A percentile compares a stretch with the other conserved stretches of the same genome.
phyloP scores from a whole-genome alignment of 2,888 invertebrate genomes.

The Rotaria magnacalcarata region DNA sequence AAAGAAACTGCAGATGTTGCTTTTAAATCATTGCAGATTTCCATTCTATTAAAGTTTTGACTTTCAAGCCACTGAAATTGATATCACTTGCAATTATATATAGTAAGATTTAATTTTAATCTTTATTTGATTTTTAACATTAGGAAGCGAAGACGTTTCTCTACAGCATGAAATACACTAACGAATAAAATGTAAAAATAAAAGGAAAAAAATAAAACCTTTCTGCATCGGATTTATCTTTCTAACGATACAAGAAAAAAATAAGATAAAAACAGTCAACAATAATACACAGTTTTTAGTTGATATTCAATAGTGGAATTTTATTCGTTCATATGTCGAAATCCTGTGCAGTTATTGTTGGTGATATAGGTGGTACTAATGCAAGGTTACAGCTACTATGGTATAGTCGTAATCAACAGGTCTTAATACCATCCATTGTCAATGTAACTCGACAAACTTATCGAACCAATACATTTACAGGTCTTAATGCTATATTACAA shows the following conservation, averaged over 20 bases:
- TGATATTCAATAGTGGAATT: not conserved
- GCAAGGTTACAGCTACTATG: not conserved
- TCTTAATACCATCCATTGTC: not conserved
- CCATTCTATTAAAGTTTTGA: too few relatives aligned
- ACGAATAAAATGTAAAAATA: not conserved
- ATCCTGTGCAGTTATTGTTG: not conserved
- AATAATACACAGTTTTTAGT: not conserved
- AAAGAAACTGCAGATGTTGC: too few relatives aligned
- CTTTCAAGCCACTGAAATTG: too few relatives aligned
- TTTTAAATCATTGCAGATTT: too few relatives aligned
- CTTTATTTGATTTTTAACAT: too few relatives aligned
- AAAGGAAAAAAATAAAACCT: not conserved
- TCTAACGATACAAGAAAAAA: not conserved
- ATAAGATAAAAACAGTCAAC: not conserved
- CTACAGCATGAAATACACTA: too few relatives aligned
- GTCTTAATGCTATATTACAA: not conserved
- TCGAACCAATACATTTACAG: not conserved
- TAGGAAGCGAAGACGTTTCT: too few relatives aligned
- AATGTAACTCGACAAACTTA: not conserved
- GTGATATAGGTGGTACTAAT: constrained; percentile 28
- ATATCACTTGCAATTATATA: too few relatives aligned
- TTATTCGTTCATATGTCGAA: not conserved
- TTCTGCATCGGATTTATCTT: not conserved
- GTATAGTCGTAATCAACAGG: not conserved
- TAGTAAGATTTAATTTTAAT: too few relatives aligned